Evolutionary conservation across 2,797 vertebrate species (phyloP).

Genomic region (Neopelma chrysocephalum): DNA sequence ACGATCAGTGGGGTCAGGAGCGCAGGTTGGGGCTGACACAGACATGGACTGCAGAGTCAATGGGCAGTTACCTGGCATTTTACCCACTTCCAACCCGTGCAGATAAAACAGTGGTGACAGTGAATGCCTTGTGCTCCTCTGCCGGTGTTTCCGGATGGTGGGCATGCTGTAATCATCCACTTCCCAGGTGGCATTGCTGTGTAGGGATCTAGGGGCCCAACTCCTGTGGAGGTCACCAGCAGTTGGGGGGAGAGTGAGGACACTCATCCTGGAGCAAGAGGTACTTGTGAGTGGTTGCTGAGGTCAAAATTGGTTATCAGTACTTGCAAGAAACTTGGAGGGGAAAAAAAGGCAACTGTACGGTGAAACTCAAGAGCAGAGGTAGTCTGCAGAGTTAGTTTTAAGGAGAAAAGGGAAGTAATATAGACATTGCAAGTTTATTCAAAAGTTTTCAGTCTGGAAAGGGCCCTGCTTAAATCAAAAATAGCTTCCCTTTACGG

Average conservation of each 20-base stretch:
- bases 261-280: not conserved
- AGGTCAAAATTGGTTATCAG: not conserved
- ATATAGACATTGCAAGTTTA: not conserved
- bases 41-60: not conserved
- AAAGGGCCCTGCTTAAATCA: not conserved
- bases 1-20: rapidly evolving
- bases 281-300: not conserved
- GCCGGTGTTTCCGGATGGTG: rapidly evolving
- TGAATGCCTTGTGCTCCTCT: rapidly evolving
- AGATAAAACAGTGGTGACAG: not conserved
- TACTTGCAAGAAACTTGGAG: not conserved
- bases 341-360: not conserved
- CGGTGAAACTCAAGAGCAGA: not conserved
- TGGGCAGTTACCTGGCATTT: rapidly evolving
- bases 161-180: rapidly evolving
- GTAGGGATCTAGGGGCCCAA: rapidly evolving
- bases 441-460: conserved; percentile 32
- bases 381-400: not conserved
- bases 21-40: not conserved
- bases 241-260: not conserved
- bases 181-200: rapidly evolving
- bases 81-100: rapidly evolving
- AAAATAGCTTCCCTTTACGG: conserved; percentile 31
- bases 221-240: not conserved
- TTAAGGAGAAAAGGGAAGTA: conserved; percentile 17